These are phyloP conservation scores for Troides helena DNA, from an alignment of 2,888 invertebrate genomes.

Conservation along the genomic window DNA sequence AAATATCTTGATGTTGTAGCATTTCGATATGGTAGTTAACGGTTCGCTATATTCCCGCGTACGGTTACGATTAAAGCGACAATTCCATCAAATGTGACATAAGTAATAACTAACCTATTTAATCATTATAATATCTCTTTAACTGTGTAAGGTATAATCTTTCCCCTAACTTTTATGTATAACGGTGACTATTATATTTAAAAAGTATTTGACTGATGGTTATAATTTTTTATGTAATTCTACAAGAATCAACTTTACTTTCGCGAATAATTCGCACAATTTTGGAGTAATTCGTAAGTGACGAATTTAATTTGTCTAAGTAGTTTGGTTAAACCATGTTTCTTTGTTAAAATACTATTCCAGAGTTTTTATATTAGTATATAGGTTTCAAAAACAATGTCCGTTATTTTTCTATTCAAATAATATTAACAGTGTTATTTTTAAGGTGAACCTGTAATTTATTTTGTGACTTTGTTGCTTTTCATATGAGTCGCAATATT, in stretches of 20 bases:
- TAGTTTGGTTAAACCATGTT: constrained; percentile 1
- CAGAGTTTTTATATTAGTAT: constrained; percentile 1
- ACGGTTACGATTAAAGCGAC: not conserved
- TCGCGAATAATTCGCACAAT: constrained; percentile 1
- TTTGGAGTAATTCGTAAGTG: constrained; percentile 1
- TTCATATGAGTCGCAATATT: not conserved
- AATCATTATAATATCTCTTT: not conserved
- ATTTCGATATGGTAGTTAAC: not conserved
- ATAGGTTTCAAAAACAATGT: constrained; percentile 6
- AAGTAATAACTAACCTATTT: not conserved
- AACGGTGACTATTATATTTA: not conserved
- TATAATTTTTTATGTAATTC: constrained; percentile 1
- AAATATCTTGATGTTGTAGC: constrained; percentile 1
- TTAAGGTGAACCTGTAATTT: not conserved
- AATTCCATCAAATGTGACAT: not conserved
- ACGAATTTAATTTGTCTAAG: constrained; percentile 4
- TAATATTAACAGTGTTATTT: not conserved
- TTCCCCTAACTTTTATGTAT: constrained; percentile 1
- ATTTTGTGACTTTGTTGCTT: constrained; percentile 4
- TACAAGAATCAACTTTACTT: not conserved
- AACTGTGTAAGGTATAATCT: not conserved
- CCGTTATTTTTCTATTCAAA: constrained; percentile 1
- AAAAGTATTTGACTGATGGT: not conserved
- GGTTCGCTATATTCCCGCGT: not conserved
- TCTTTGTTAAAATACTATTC: not conserved